Evolutionary conservation across 2,888 invertebrate species (phyloP).

Genomic region (Gymnocheta viridis): DNA sequence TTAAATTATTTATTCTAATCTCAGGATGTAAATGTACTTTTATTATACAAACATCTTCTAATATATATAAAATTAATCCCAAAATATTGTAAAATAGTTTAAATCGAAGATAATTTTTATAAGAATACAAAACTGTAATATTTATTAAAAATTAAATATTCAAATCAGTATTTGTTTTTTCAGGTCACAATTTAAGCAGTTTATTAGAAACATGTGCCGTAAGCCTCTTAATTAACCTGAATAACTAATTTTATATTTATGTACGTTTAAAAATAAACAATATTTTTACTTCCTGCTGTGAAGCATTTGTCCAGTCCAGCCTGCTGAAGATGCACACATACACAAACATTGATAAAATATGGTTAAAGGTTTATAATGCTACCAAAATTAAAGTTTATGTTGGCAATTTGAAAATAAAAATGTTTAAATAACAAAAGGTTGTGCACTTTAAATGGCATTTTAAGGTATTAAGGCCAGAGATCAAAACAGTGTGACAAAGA

Average conservation of each 20-base stretch:
- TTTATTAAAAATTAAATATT: neutral
- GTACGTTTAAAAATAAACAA: neutral
- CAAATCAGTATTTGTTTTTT: neutral
- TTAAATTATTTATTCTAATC: too few relatives aligned
- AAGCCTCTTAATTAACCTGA: neutral
- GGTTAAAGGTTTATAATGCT: neutral
- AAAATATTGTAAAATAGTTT: neutral
- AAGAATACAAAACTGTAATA: neutral
- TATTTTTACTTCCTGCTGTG: neutral
- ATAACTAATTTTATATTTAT: neutral
- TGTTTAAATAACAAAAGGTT: neutral
- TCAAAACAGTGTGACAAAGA: neutral
- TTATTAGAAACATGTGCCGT: neutral
- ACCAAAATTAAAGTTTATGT: conserved; percentile 58
- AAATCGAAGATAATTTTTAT: neutral
- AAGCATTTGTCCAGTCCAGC: neutral
- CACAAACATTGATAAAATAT: neutral
- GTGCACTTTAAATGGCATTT: neutral
- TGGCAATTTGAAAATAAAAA: conserved; percentile 47
- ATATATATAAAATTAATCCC: too few relatives aligned
- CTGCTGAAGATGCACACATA: neutral
- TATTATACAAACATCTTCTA: too few relatives aligned
- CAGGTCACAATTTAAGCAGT: neutral
- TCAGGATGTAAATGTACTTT: too few relatives aligned
- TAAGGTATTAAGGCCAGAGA: neutral